phyloP scores from a whole-genome alignment of 2,113 vertebrate species.

The western clawed frog (Xenopus tropicalis) region UCB_Xtro_10.0 CM004451.2:75919001-75919500 shows the following conservation, averaged over 20 bases:
- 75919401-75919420: neutral
- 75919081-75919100: too few species aligned
- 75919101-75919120: too few species aligned
- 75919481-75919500: too few species aligned
- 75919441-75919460: neutral
- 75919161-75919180: constrained; percentile 2
- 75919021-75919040: too few species aligned
- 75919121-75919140: too few species aligned
- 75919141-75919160: neutral
- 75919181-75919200: neutral
- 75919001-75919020: too few species aligned
- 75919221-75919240: neutral
- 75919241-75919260: neutral
- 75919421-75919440: neutral
- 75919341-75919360: neutral
- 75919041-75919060: too few species aligned
- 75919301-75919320: neutral
- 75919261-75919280: neutral
- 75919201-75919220: neutral
- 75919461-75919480: too few species aligned
- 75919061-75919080: too few species aligned
- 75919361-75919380: neutral
- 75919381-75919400: neutral
- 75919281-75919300: neutral
- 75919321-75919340: neutral